Evolutionary conservation across 2,888 invertebrate species (phyloP).

Genomic region (Tachina fera): DNA sequence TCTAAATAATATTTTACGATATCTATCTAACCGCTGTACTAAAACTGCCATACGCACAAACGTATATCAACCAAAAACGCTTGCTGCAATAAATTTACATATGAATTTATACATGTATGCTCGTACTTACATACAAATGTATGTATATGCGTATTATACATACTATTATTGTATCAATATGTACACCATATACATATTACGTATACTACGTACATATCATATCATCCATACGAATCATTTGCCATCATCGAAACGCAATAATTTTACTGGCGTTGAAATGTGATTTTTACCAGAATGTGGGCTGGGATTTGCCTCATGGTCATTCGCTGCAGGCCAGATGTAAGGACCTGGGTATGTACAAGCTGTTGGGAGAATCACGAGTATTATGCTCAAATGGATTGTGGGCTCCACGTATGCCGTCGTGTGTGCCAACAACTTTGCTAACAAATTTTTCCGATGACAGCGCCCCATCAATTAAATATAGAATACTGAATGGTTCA

Average conservation of each 20-base stretch:
- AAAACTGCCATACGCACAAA: constrained; percentile 43
- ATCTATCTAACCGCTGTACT: constrained; percentile 26
- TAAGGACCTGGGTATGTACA: constrained; percentile 92
- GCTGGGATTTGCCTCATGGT: constrained; percentile 90
- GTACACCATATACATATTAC: constrained; percentile 7
- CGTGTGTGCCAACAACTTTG: constrained; percentile 93
- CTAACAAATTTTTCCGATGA: constrained; percentile 94
- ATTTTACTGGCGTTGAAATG: constrained; percentile 52
- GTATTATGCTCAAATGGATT: constrained; percentile 91
- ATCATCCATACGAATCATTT: constrained; percentile 48
- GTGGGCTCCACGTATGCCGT: constrained; percentile 90
- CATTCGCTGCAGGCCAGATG: constrained; percentile 90
- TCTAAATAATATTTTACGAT: constrained; percentile 30
- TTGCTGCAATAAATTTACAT: constrained; percentile 15
- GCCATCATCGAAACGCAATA: constrained; percentile 48
- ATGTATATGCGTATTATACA: neutral
- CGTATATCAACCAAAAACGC: constrained; percentile 27
- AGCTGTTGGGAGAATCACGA: constrained; percentile 90
- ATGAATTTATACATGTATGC: neutral
- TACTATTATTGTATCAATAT: neutral
- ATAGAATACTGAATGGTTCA: constrained; percentile 90
- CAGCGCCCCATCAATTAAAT: constrained; percentile 91
- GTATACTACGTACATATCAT: neutral
- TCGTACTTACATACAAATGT: neutral
- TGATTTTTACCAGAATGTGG: constrained; percentile 83